Conservation (phyloP, 2,888 invertebrate genomes). For the Lasioglossum pauxillum region DNA sequence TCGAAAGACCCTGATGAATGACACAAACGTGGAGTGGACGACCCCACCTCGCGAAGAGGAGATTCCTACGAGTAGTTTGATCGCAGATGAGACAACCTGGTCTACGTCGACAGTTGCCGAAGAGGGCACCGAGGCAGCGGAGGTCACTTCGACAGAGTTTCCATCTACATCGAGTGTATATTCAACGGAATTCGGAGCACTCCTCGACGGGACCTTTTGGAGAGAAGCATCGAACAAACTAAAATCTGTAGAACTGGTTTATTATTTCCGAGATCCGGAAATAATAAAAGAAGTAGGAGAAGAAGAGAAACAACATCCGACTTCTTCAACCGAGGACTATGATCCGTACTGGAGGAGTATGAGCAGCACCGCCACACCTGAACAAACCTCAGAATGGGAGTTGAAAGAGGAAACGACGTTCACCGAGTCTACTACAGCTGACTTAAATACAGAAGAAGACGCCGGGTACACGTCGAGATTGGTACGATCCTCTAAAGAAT, state of each 20-base stretch:
- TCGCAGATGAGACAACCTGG: not conserved
- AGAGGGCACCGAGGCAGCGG: not conserved
- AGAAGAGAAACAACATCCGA: not conserved
- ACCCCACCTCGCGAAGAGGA: not conserved
- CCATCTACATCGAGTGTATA: not conserved
- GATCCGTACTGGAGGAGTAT: not conserved
- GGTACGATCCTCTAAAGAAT: not conserved
- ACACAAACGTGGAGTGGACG: no score
- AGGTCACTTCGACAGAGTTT: not conserved
- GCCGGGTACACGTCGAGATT: accelerated
- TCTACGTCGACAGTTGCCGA: not conserved
- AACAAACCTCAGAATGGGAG: not conserved
- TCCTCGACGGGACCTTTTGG: not conserved
- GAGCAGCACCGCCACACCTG: not conserved
- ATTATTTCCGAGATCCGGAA: no score
- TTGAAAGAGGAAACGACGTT: not conserved
- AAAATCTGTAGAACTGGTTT: no score
- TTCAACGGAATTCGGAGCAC: not conserved
- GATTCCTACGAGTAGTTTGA: not conserved
- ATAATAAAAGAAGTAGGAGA: not conserved
- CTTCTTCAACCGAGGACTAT: not conserved
- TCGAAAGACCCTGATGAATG: not conserved
- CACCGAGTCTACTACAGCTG: not conserved
- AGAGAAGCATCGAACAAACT: not conserved
- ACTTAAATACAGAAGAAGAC: not conserved